Percentiles rank a stretch among this genome's conserved stretches.
These are phyloP conservation scores for Aphelocoma coerulescens DNA, from an alignment of 2,113 vertebrate genomes.

Conservation along the genomic window DNA sequence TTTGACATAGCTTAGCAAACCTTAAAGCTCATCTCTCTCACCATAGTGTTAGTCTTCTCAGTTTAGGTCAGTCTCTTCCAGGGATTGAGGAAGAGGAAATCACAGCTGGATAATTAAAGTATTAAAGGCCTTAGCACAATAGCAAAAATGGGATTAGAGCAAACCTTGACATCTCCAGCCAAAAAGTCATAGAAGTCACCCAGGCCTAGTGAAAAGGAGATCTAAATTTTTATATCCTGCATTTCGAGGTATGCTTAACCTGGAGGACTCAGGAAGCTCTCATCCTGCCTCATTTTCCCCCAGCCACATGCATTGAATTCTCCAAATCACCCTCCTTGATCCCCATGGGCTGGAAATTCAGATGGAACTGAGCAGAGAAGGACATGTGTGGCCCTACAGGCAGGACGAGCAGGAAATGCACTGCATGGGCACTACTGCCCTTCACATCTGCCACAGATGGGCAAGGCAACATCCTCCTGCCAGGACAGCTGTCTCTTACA, in stretches of 20 bases:
- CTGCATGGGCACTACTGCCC: background rate
- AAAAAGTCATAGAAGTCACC: background rate
- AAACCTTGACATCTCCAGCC: background rate
- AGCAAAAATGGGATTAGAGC: background rate
- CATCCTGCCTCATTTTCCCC: background rate
- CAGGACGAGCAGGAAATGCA: background rate
- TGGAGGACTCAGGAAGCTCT: background rate
- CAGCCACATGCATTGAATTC: background rate
- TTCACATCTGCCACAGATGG: background rate
- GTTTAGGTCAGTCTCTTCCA: background rate
- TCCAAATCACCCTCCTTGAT: background rate
- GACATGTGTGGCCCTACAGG: fast-evolving
- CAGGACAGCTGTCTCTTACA: background rate
- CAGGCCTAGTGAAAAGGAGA: background rate
- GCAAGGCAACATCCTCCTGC: background rate
- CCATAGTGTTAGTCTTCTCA: background rate
- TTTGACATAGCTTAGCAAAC: background rate
- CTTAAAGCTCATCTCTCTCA: background rate
- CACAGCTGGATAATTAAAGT: background rate
- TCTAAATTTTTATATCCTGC: background rate
- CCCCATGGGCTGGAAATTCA: background rate
- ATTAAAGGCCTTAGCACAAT: background rate
- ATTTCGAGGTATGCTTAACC: background rate
- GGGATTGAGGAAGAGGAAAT: background rate
- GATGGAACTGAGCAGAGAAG: background rate